phyloP scores from a whole-genome alignment of 1,140 invertebrate species.

The Saccostrea echinata region DNA sequence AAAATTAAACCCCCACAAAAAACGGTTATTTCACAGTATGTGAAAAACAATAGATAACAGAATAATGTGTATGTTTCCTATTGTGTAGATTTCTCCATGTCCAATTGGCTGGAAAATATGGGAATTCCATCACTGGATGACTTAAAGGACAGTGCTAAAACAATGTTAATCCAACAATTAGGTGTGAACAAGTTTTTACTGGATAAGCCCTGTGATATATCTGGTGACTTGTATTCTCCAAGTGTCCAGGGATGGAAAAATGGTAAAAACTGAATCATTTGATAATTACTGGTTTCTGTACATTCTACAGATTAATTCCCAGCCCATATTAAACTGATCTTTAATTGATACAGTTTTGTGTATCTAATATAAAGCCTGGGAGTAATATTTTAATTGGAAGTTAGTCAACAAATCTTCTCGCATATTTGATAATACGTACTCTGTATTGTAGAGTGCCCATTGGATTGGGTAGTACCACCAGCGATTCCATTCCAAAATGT shows the following conservation, averaged over 20 bases:
- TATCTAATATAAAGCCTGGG: too few relatives aligned
- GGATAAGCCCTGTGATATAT: neutral
- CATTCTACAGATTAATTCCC: neutral
- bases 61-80: neutral
- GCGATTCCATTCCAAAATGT: constrained; percentile 13
- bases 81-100: constrained; percentile 30
- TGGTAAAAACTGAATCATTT: neutral
- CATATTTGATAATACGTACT: too few relatives aligned
- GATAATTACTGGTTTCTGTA: neutral
- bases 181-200: neutral
- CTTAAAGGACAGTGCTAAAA: constrained; percentile 35
- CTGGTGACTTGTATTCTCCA: constrained; percentile 5
- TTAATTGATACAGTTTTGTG: too few relatives aligned
- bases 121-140: constrained; percentile 1
- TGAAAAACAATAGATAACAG: too few relatives aligned
- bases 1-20: too few relatives aligned
- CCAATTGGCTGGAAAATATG: constrained; percentile 34
- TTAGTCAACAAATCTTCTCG: too few relatives aligned
- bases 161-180: constrained; percentile 13
- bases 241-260: constrained; percentile 41
- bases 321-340: too few relatives aligned
- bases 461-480: neutral
- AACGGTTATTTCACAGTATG: too few relatives aligned
- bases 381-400: too few relatives aligned
- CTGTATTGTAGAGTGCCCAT: neutral